Evolutionary conservation across 92 coral and sea anemone genomes (phyloP).

Genomic region (Phymanthus crucifer): DNA sequence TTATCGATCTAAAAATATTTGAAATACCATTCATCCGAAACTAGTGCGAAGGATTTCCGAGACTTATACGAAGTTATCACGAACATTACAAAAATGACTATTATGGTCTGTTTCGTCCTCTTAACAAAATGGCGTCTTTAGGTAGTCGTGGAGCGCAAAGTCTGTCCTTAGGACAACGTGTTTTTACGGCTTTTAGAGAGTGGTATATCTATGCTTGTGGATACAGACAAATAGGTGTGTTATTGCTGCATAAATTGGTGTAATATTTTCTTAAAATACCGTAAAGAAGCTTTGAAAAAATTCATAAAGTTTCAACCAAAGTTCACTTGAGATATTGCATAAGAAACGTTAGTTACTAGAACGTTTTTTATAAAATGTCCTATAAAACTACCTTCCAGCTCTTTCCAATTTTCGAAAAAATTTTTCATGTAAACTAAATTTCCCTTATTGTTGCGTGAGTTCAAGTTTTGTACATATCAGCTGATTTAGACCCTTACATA

Average conservation of each 20-base stretch:
- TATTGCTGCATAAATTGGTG: constrained; percentile 10
- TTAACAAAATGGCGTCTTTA: constrained; percentile 93
- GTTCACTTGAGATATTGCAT: background rate
- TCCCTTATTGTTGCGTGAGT: no score
- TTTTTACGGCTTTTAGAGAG: constrained; percentile 81
- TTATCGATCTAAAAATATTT: constrained; percentile 8
- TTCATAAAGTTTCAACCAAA: background rate
- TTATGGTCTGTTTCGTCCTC: constrained; percentile 16
- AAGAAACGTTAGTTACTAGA: background rate
- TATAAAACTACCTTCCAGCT: no score
- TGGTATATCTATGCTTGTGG: constrained; percentile 98
- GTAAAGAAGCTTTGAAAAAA: background rate
- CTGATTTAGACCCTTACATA: no score
- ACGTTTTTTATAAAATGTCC: no score
- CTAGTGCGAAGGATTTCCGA: constrained; percentile 32
- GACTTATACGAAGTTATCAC: constrained; percentile 12
- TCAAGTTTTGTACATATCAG: no score
- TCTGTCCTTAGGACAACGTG: constrained; percentile 76
- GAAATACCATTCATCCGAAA: constrained; percentile 12
- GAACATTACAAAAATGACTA: constrained; percentile 36
- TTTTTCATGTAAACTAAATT: no score
- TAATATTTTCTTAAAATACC: background rate
- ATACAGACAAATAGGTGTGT: constrained; percentile 94
- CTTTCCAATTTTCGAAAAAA: no score
- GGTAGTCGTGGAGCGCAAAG: constrained; percentile 70